phyloP scores from a whole-genome alignment of 2,888 invertebrate species.

The Entomobrya proxima region DNA sequence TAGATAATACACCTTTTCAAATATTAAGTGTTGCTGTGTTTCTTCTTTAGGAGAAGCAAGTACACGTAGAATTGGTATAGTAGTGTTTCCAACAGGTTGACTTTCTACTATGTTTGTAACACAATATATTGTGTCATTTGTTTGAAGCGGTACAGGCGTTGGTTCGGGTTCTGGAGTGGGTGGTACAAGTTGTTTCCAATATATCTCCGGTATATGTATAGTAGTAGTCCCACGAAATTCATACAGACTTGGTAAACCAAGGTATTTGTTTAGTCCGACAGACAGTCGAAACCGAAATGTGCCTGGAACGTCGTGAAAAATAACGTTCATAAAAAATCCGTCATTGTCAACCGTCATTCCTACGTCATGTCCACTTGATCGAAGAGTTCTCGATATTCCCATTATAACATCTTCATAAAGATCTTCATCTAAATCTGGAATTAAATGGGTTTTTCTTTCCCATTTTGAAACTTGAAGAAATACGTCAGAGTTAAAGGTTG shows the following conservation, averaged over 20 bases:
- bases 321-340: neutral
- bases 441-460: neutral
- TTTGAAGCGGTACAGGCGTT: neutral
- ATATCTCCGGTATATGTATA: neutral
- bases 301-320: neutral
- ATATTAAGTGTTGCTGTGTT: neutral
- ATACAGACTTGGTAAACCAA: neutral
- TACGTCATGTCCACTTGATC: neutral
- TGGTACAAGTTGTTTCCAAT: neutral
- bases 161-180: neutral
- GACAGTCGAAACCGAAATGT: neutral
- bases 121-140: neutral
- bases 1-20: neutral
- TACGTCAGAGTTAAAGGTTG: neutral
- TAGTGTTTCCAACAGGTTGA: neutral
- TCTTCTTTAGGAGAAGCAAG: too few relatives aligned
- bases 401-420: neutral
- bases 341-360: neutral
- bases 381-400: neutral
- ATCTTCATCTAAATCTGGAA: neutral
- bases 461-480: neutral
- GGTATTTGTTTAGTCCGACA: neutral
- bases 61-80: neutral
- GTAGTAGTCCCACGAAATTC: neutral
- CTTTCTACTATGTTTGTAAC: neutral